These are phyloP conservation scores for Pogona vitticeps DNA, from an alignment of 2,113 vertebrate species.

Conservation along the genomic window DNA sequence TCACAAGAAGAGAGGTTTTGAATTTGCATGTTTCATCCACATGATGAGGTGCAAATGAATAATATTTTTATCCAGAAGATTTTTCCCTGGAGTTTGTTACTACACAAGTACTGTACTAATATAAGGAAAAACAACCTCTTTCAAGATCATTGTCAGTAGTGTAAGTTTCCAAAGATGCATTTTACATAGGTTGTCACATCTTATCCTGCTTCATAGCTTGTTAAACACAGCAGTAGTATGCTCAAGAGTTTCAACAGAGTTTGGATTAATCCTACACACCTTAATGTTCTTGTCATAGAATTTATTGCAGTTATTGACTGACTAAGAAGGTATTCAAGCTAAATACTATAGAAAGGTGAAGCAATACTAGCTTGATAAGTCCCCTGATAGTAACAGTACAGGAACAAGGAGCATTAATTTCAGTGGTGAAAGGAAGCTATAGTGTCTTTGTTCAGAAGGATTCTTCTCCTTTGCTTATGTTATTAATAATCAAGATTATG, in stretches of 20 bases:
- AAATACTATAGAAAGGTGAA: not conserved
- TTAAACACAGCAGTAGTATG: not conserved
- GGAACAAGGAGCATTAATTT: not conserved
- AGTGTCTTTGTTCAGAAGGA: not conserved
- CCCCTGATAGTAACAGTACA: not conserved
- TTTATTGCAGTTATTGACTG: not conserved
- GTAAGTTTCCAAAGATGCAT: not conserved
- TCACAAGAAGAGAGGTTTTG: constrained; percentile 64
- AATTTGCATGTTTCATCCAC: constrained; percentile 65
- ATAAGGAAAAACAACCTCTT: constrained; percentile 15
- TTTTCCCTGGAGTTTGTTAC: constrained; percentile 58
- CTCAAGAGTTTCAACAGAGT: not conserved
- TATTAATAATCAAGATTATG: not conserved
- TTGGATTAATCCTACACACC: not conserved
- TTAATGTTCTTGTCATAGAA: not conserved
- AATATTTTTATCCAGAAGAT: constrained; percentile 67
- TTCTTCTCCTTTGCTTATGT: not conserved
- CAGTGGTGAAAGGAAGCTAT: not conserved
- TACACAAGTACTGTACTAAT: constrained; percentile 19
- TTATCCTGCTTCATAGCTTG: not conserved
- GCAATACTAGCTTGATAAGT: not conserved
- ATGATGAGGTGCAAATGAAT: constrained; percentile 71
- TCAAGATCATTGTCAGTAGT: constrained; percentile 5
- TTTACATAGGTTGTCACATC: not conserved
- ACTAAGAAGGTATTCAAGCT: not conserved